Percentiles rank a stretch among this genome's conserved stretches.
Evolutionary conservation across 2,888 invertebrate species (phyloP).

Genomic region (Drosophila nr. fundita): DNA sequence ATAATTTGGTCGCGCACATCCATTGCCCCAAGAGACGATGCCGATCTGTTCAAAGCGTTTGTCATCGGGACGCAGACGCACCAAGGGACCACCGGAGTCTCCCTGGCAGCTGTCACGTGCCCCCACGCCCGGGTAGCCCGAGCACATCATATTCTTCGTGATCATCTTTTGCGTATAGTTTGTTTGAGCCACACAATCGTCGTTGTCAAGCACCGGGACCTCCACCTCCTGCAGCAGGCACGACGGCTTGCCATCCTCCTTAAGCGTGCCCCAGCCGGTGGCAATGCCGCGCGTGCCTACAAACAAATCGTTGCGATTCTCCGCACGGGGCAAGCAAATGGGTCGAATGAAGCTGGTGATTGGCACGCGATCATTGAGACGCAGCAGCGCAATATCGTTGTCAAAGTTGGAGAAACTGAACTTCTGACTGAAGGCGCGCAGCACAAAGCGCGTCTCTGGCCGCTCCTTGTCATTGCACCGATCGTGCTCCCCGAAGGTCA

Average conservation of each 20-base stretch:
- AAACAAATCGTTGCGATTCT: conserved; percentile 90
- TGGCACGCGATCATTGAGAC: conserved; percentile 92
- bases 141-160: conserved; percentile 91
- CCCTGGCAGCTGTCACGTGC: conserved; percentile 83
- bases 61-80: conserved; percentile 89
- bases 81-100: conserved; percentile 88
- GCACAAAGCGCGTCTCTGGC: conserved; percentile 92
- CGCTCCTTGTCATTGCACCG: conserved; percentile 90
- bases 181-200: conserved; percentile 89
- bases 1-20: conserved; percentile 93
- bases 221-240: conserved; percentile 94
- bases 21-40: conserved; percentile 96
- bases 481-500: conserved; percentile 94
- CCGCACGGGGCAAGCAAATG: conserved; percentile 91
- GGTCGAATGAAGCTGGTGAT: conserved; percentile 92
- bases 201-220: conserved; percentile 88
- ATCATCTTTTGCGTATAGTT: conserved; percentile 94
- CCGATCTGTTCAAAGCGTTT: conserved; percentile 93
- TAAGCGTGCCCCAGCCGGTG: conserved; percentile 94
- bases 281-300: conserved; percentile 90
- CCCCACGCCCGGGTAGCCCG: conserved; percentile 82
- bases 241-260: conserved; percentile 94
- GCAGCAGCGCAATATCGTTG: conserved; percentile 93
- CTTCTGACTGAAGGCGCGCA: conserved; percentile 91
- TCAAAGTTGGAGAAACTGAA: conserved; percentile 95